Conservation (phyloP, 2,113 vertebrate genomes). For the Origma solitaria region DNA sequence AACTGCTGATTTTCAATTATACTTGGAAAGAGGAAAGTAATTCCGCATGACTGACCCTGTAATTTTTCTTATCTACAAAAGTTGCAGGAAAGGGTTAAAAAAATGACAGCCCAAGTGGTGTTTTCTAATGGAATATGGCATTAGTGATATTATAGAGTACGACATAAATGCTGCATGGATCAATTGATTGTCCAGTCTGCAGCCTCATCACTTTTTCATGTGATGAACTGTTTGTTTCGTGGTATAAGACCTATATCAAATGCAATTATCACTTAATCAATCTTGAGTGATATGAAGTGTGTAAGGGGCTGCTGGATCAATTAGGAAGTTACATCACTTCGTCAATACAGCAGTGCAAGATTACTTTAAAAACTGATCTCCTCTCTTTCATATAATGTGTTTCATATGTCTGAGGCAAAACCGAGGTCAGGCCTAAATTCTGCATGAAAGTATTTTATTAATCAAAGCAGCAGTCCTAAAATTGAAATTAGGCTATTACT, state of each 20-base stretch:
- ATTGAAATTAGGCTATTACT: neutral
- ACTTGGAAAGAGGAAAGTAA: neutral
- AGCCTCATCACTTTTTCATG: slow-evolving; percentile 26
- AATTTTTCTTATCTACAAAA: neutral
- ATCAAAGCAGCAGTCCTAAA: neutral
- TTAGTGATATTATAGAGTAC: neutral
- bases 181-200: neutral
- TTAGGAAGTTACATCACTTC: slow-evolving; percentile 33
- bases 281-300: neutral
- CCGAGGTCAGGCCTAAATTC: neutral
- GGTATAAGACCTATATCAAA: neutral
- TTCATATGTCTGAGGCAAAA: neutral
- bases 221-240: neutral
- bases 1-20: neutral
- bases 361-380: slow-evolving; percentile 22
- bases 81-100: neutral
- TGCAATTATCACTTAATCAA: slow-evolving; percentile 40
- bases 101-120: neutral
- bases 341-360: neutral
- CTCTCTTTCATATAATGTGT: neutral
- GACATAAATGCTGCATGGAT: neutral
- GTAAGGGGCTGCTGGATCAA: slow-evolving; percentile 15
- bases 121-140: neutral
- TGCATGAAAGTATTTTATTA: neutral
- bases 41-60: neutral